These are phyloP conservation scores for Seriola rivoliana DNA, from an alignment of 2,113 vertebrate genomes.

Conservation along the genomic window DNA sequence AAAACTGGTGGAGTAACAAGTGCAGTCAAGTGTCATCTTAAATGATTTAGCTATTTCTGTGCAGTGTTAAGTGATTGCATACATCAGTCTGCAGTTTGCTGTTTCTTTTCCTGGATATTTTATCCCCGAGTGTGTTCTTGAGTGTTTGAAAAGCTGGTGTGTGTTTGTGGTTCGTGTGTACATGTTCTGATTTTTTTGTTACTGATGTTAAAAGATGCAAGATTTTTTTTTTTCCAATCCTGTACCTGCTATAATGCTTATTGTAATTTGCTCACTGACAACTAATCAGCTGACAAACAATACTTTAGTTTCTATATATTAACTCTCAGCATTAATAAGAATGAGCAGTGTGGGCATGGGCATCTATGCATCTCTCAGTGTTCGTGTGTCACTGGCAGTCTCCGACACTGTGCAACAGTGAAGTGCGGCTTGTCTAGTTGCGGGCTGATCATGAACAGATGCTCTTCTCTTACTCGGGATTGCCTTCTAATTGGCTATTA, in stretches of 20 bases:
- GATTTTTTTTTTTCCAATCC: not conserved
- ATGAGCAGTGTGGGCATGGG: not conserved
- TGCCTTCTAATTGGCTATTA: constrained; percentile 83
- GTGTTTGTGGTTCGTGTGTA: constrained; percentile 29
- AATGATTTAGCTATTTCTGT: constrained; percentile 72
- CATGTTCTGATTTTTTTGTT: constrained; percentile 9
- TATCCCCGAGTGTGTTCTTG: not conserved
- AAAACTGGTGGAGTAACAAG: constrained; percentile 62
- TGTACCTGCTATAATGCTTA: not conserved
- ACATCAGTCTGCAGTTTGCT: constrained; percentile 50
- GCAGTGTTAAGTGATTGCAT: constrained; percentile 75
- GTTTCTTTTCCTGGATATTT: constrained; percentile 35
- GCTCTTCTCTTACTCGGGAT: constrained; percentile 74
- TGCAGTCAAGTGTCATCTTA: constrained; percentile 73
- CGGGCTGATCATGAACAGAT: constrained; percentile 76
- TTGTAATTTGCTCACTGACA: constrained; percentile 18
- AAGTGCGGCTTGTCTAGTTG: constrained; percentile 60
- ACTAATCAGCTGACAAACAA: constrained; percentile 1
- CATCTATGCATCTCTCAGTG: constrained; percentile 23
- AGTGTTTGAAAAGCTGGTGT: constrained; percentile 34
- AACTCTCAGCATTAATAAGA: constrained; percentile 14
- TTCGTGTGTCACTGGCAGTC: constrained; percentile 38
- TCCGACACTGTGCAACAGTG: constrained; percentile 42
- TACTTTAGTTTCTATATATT: constrained; percentile 12
- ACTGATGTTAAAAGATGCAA: constrained; percentile 12